Conservation (phyloP, 2,113 vertebrate genomes). For the Anhinga rufa region DNA sequence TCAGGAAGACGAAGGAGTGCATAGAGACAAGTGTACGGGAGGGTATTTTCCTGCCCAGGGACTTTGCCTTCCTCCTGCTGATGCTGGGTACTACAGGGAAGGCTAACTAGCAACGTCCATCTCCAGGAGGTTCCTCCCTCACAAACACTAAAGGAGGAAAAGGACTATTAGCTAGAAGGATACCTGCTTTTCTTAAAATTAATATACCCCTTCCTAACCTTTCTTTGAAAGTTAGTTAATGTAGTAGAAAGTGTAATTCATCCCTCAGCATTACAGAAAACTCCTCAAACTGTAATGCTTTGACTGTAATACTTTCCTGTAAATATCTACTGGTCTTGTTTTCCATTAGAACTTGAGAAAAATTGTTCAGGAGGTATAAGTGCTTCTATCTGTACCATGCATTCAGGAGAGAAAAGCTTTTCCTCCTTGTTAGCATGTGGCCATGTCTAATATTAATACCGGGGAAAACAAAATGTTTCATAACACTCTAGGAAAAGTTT, state of each 20-base stretch:
- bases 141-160: not conserved
- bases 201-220: not conserved
- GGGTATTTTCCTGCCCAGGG: not conserved
- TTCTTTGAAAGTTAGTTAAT: not conserved
- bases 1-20: not conserved
- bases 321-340: not conserved
- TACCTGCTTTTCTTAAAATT: not conserved
- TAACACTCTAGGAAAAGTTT: not conserved
- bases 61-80: not conserved
- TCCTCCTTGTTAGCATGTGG: not conserved
- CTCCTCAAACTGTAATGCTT: not conserved
- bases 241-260: not conserved
- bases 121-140: not conserved
- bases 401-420: not conserved
- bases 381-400: not conserved
- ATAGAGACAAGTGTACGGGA: not conserved
- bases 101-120: not conserved
- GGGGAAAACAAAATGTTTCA: not conserved
- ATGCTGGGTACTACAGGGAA: not conserved
- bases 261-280: not conserved
- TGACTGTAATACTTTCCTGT: not conserved
- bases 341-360: not conserved
- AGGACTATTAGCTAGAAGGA: not conserved
- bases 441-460: not conserved
- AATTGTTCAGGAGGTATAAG: not conserved